These are phyloP conservation scores for Drusus annulatus DNA, from an alignment of 1,140 invertebrate genomes.

Conservation along the genomic window DNA sequence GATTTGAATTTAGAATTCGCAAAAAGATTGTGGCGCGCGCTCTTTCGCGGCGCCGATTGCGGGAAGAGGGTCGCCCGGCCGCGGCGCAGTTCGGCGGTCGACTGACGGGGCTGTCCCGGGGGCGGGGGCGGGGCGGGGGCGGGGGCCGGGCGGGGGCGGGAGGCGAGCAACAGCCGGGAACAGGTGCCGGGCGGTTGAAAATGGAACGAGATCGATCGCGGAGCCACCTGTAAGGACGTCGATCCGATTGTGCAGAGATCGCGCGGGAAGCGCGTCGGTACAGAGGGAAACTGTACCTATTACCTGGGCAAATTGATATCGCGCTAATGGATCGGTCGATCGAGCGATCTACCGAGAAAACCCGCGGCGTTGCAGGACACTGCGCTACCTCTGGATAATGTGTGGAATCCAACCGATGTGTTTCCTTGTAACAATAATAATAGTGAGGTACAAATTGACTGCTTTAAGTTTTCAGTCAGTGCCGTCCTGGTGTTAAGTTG, in stretches of 20 bases:
- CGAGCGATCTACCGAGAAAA: slow-evolving; percentile 9
- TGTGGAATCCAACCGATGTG: too few relatives aligned
- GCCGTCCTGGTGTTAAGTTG: too few relatives aligned
- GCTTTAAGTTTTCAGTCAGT: too few relatives aligned
- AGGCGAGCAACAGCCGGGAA: slow-evolving; percentile 34
- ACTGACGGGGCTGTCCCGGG: slow-evolving; percentile 5
- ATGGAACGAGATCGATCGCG: slow-evolving; percentile 38
- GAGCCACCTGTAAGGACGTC: slow-evolving; percentile 37
- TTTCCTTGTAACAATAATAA: too few relatives aligned
- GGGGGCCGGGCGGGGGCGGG: neutral
- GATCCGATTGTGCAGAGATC: slow-evolving; percentile 22
- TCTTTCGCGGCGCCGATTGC: slow-evolving; percentile 4
- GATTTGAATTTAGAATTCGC: slow-evolving; percentile 42
- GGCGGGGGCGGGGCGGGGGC: neutral
- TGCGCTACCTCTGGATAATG: slow-evolving; percentile 1
- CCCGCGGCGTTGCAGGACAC: neutral
- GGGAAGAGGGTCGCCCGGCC: slow-evolving; percentile 36
- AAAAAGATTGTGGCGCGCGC: slow-evolving; percentile 10
- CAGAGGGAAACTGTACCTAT: too few relatives aligned
- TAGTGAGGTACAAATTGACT: too few relatives aligned
- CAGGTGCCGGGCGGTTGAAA: slow-evolving; percentile 34
- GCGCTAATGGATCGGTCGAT: too few relatives aligned
- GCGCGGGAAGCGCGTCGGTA: slow-evolving; percentile 17
- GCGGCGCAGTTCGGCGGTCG: slow-evolving; percentile 43
- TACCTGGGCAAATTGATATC: too few relatives aligned